Percentiles rank a stretch among this genome's conserved stretches.
phyloP scores from a whole-genome alignment of 2,113 vertebrate genomes.

The Rallus limicola region DNA sequence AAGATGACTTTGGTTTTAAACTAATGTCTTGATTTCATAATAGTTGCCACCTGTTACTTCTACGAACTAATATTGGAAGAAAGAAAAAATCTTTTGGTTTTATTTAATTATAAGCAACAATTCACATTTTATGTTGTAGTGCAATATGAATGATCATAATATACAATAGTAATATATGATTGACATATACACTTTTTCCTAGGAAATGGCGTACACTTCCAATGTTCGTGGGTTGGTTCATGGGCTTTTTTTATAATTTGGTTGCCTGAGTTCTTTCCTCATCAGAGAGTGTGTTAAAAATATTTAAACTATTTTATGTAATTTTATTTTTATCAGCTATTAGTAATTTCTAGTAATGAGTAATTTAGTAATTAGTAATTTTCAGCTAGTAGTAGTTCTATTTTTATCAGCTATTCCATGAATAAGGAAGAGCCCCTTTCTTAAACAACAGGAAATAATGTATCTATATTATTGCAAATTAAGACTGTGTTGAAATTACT shows the following conservation, averaged over 20 bases:
- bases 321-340: not conserved
- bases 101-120: not conserved
- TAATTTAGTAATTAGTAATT: too few relatives aligned
- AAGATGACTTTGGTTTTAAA: not conserved
- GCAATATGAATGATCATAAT: not conserved
- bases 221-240: not conserved
- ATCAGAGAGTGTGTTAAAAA: not conserved
- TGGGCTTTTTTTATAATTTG: not conserved
- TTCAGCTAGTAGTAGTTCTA: not conserved
- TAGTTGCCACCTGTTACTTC: not conserved
- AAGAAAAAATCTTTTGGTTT: not conserved
- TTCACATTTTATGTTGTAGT: not conserved
- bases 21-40: not conserved
- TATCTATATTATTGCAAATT: not conserved
- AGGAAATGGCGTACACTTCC: not conserved
- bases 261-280: rapidly evolving
- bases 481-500: not conserved
- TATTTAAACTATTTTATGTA: not conserved
- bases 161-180: not conserved
- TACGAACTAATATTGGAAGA: not conserved
- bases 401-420: not conserved
- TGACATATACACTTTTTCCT: not conserved
- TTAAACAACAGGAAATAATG: not conserved
- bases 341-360: too few relatives aligned
- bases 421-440: not conserved